Evolutionary conservation across 2,113 vertebrate species (phyloP), one percentile per base, ranked within the genome.

Genomic region (Chrysochloris asiatica): DNA sequence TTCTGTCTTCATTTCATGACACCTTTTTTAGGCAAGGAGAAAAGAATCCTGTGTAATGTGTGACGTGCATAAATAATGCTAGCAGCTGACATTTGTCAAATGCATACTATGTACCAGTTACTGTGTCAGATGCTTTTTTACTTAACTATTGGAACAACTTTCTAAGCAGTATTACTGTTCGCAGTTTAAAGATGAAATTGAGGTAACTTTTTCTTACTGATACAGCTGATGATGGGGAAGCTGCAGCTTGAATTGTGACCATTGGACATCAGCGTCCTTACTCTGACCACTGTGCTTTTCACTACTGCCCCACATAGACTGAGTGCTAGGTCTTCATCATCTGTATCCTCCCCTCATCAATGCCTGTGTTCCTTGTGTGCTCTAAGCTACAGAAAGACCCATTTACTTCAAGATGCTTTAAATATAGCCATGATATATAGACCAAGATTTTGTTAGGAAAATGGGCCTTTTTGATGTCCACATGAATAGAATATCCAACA

Each of bases 371-470:
- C 61, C 83, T 56, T 72, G 1, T 78, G 67, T 76, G 47, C 59
- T 26, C 48, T 26, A 71, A 7, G 24, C 56, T 82, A 26, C 12
- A 71, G 48, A 48, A 86, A 47, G 75, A 85, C 6, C 47, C 17
- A 14, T 89, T 90, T 63, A n/a, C 45, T 75, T 26, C 36, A 33
- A 43, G 24, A 85, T 14, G 28, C 47, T 72, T 17, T 61, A 59
- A 5, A 80, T 17, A 50, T 17, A 75, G 33, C 36, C 43, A 28
- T 90, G 71, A 82, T 73, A 86, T n/a, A 77, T 43, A 48, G 79
- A 80, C 41, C 28, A 80, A 36, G 47, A 47, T 89, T 88, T 89
- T 80, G 50, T 86, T 89, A 69, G 45, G 50, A 91, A 94, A 90
- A 52, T 43, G 26, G 89, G 30, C 43, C 75, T 54, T 83, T 22